phyloP scores from a whole-genome alignment of 2,113 vertebrate species.

The Pholis gunnellus region DNA sequence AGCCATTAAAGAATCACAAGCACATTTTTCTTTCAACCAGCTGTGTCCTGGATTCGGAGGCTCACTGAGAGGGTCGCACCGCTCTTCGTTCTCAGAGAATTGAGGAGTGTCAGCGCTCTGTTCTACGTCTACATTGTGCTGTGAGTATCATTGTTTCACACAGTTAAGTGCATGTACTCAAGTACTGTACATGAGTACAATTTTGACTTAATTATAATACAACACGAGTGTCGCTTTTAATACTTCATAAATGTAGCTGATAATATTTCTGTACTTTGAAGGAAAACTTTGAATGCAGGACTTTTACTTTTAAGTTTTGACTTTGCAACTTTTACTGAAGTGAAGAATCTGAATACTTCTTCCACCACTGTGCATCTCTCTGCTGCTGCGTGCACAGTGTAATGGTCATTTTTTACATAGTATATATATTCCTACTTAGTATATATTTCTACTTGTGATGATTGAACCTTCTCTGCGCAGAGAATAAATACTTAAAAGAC shows the following conservation, averaged over 20 bases:
- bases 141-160: conserved; percentile 79
- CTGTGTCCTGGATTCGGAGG: conserved; percentile 40
- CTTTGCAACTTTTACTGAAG: neutral
- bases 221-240: neutral
- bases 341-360: neutral
- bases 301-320: neutral
- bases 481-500: too few relatives aligned
- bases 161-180: neutral
- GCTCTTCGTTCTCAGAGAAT: neutral
- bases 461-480: too few relatives aligned
- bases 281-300: neutral
- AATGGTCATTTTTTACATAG: too few relatives aligned
- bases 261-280: neutral
- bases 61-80: neutral
- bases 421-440: too few relatives aligned
- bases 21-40: conserved; percentile 62
- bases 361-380: neutral
- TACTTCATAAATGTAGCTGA: neutral
- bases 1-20: neutral
- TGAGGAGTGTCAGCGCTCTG: conserved; percentile 62
- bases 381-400: neutral
- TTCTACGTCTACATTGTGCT: conserved; percentile 83
- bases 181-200: neutral
- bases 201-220: neutral
- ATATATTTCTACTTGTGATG: too few relatives aligned